A percentile compares a stretch with the other conserved stretches of the same genome.
phyloP scores from a whole-genome alignment of 2,888 invertebrate genomes.

The Habrosyne pyritoides region DNA sequence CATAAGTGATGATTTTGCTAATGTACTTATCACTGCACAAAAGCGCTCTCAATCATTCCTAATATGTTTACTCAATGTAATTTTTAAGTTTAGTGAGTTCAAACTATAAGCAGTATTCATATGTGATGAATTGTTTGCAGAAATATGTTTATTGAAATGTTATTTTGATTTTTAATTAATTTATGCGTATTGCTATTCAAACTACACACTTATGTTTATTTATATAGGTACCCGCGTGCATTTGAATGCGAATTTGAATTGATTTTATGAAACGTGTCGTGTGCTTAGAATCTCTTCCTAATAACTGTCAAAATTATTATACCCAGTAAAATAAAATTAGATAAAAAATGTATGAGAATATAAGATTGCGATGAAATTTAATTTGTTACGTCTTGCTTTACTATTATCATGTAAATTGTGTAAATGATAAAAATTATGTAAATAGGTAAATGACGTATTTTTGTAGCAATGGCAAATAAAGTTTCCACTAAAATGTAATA shows the following conservation, averaged over 20 bases:
- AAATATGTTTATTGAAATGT: slow-evolving; percentile 14
- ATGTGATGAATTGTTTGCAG: slow-evolving; percentile 30
- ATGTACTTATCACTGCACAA: background rate
- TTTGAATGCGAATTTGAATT: background rate
- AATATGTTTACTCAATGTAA: slow-evolving; percentile 12
- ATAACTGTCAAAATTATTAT: background rate
- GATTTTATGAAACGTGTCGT: background rate
- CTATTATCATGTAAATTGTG: slow-evolving; percentile 28
- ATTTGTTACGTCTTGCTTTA: slow-evolving; percentile 46
- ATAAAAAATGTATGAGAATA: background rate
- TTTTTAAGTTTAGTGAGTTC: slow-evolving; percentile 26
- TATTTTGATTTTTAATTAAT: slow-evolving; percentile 13
- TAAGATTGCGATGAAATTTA: slow-evolving; percentile 15
- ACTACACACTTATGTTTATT: background rate
- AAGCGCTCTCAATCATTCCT: slow-evolving; percentile 8
- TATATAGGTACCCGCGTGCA: background rate
- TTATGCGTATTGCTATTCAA: slow-evolving; percentile 8
- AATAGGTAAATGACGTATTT: slow-evolving; percentile 57
- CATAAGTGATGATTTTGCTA: too few species aligned
- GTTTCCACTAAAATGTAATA: slow-evolving; percentile 38
- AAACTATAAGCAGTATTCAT: slow-evolving; percentile 36
- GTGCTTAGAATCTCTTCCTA: background rate
- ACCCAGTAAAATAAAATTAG: background rate
- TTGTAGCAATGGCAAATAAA: slow-evolving; percentile 65
- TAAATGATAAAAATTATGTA: slow-evolving; percentile 22